Conservation (phyloP, 2,113 vertebrate genomes). For the Pomatostomus ruficeps region DNA sequence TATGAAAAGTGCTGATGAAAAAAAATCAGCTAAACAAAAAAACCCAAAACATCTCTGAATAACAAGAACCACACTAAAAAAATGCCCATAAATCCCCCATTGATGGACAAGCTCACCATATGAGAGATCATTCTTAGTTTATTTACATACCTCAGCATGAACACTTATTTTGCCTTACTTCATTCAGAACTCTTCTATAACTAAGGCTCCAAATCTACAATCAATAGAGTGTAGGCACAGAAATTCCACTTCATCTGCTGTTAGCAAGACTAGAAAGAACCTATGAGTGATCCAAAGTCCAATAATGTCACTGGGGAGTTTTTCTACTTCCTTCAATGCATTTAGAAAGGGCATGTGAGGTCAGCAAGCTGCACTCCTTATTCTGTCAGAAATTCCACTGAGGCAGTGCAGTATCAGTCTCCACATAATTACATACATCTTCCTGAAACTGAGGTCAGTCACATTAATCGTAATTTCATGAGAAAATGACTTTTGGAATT, state of each 20-base stretch:
- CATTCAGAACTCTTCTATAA: neutral
- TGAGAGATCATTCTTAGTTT: neutral
- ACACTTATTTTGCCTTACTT: neutral
- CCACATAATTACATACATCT: conserved; percentile 32
- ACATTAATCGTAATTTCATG: neutral
- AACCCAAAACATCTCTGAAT: rapidly evolving
- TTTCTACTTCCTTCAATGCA: neutral
- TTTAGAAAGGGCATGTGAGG: conserved; percentile 5
- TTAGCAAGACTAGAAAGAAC: neutral
- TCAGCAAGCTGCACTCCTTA: conserved; percentile 10
- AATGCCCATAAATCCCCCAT: neutral
- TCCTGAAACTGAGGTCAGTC: conserved; percentile 50
- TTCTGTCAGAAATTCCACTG: conserved; percentile 49
- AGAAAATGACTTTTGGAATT: conserved; percentile 44
- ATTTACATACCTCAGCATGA: neutral
- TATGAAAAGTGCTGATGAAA: neutral
- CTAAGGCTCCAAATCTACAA: neutral
- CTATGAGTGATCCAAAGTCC: neutral
- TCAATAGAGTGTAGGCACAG: neutral
- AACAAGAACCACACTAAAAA: neutral
- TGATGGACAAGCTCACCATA: neutral
- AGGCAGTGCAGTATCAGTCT: conserved; percentile 20
- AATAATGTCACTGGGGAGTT: neutral
- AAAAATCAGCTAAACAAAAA: neutral
- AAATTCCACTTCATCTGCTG: neutral